phyloP scores from a whole-genome alignment of 2,888 invertebrate genomes.

The Sphinx pinastri region DNA sequence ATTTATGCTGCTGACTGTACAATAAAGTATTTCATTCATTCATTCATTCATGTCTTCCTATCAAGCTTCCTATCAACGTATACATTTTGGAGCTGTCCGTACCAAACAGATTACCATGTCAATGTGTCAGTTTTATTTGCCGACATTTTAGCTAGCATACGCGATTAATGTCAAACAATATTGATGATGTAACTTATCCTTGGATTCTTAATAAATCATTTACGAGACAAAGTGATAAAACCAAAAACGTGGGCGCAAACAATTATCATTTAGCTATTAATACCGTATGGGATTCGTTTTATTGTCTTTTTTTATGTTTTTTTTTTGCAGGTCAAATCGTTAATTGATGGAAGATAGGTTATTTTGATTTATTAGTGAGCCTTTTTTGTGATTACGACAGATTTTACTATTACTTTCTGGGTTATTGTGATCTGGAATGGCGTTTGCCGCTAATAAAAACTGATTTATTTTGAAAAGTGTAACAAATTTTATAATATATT shows the following conservation, averaged over 20 bases:
- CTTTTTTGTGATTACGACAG: no score
- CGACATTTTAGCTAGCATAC: not conserved
- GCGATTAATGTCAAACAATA: slow-evolving; percentile 21
- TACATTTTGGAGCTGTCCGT: not conserved
- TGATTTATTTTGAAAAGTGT: no score
- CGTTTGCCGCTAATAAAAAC: no score
- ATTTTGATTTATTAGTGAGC: no score
- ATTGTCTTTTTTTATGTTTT: not conserved
- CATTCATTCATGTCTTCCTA: no score
- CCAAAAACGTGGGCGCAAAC: slow-evolving; percentile 8
- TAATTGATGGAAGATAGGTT: not conserved
- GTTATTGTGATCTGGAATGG: no score
- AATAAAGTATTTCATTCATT: no score
- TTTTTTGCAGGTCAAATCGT: slow-evolving; percentile 16
- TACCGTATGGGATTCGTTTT: not conserved
- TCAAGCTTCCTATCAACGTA: no score
- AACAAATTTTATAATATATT: no score
- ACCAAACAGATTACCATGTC: slow-evolving; percentile 19
- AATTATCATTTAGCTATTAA: slow-evolving; percentile 14
- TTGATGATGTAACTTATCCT: slow-evolving; percentile 19
- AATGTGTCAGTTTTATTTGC: slow-evolving; percentile 33
- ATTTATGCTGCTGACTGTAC: no score
- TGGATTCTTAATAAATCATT: slow-evolving; percentile 16
- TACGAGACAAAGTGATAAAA: slow-evolving; percentile 11
- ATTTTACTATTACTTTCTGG: no score